Percentiles rank a stretch among this genome's conserved stretches.
These are phyloP conservation scores for Marmota flaviventris DNA, from an alignment of 2,113 vertebrate genomes.

Conservation along the genomic window DNA sequence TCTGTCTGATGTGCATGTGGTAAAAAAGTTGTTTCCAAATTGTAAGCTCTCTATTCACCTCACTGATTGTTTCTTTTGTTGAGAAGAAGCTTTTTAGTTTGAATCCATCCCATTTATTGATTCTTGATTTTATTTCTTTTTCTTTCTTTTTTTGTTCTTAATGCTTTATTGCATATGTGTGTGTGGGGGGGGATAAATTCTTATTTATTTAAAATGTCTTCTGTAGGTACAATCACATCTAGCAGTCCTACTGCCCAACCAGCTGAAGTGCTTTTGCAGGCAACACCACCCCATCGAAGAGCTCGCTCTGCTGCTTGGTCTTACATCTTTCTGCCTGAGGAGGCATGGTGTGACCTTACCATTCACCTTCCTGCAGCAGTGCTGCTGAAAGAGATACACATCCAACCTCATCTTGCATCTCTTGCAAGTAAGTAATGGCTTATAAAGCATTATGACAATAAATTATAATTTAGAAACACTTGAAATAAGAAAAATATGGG, in stretches of 20 bases:
- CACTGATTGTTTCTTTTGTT: too few species aligned
- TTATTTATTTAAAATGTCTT: slow-evolving; percentile 34
- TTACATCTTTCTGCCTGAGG: slow-evolving; percentile 98
- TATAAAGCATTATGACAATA: not conserved
- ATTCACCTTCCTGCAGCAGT: slow-evolving; percentile 98
- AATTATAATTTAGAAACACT: not conserved
- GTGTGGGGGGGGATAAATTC: not conserved
- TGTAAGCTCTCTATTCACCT: too few species aligned
- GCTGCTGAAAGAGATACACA: slow-evolving; percentile 98
- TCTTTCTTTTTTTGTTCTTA: not conserved
- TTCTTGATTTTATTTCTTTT: too few species aligned
- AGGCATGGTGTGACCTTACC: slow-evolving; percentile 99
- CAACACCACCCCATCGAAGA: slow-evolving; percentile 96
- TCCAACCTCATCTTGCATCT: slow-evolving; percentile 98
- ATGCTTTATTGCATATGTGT: not conserved
- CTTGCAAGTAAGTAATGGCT: slow-evolving; percentile 94
- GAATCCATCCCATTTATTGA: too few species aligned
- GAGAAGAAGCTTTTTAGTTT: too few species aligned
- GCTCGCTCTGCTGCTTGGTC: slow-evolving; percentile 99
- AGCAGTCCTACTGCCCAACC: slow-evolving; percentile 99
- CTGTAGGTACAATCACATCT: slow-evolving; percentile 97
- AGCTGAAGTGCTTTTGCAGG: slow-evolving; percentile 97
- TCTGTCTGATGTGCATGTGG: too few species aligned
- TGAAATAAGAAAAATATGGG: not conserved
- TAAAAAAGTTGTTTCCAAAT: too few species aligned